Evolutionary conservation across 2,113 vertebrate genomes (phyloP).

Genomic region (Oncorhynchus mykiss): DNA sequence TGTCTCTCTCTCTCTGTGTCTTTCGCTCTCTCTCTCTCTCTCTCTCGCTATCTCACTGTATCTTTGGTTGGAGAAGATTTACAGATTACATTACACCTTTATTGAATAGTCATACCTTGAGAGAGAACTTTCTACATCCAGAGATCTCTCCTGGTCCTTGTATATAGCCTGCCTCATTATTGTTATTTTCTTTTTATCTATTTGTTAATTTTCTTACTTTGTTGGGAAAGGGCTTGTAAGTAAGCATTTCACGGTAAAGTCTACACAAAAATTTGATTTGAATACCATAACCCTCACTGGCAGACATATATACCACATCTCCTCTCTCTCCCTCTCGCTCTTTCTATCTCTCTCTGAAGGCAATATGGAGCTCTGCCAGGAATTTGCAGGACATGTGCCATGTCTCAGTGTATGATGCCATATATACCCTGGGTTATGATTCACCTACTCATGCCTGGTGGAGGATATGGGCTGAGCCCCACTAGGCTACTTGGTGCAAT

Average conservation of each 20-base stretch:
- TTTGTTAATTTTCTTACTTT: no score
- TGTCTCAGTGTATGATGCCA: neutral
- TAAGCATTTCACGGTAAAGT: no score
- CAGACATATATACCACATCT: neutral
- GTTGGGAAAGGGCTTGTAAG: no score
- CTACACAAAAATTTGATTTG: no score
- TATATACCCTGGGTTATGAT: neutral
- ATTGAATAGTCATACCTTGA: slow-evolving; percentile 68
- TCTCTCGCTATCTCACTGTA: neutral
- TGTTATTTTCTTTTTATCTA: neutral
- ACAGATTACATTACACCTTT: slow-evolving; percentile 78
- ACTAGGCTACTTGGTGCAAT: neutral
- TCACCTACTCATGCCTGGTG: neutral
- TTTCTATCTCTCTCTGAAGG: neutral
- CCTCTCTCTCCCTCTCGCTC: neutral
- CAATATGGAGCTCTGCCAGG: slow-evolving; percentile 6
- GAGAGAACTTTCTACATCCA: slow-evolving; percentile 71
- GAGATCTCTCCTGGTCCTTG: slow-evolving; percentile 48
- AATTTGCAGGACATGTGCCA: neutral
- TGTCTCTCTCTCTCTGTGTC: neutral
- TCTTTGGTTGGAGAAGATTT: slow-evolving; percentile 70
- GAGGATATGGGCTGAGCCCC: neutral
- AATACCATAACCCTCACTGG: neutral
- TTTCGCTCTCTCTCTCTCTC: slow-evolving; percentile 30
- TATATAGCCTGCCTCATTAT: no score